These are phyloP conservation scores for Xanthorhoe designata DNA, from an alignment of 2,888 invertebrate genomes.

Conservation along the genomic window DNA sequence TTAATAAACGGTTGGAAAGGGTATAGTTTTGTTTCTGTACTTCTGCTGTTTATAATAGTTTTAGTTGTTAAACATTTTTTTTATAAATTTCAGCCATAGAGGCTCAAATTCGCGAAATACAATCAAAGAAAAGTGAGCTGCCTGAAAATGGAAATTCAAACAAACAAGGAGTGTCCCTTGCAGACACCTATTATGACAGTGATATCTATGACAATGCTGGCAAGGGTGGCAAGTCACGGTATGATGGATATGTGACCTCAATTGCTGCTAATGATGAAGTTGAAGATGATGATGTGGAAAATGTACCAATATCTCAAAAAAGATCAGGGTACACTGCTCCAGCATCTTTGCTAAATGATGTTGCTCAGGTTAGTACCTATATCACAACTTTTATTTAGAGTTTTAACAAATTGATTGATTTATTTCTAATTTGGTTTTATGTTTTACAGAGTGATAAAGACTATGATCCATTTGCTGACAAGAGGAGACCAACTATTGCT, in stretches of 20 bases:
- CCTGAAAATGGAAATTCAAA: slow-evolving; percentile 86
- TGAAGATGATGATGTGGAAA: slow-evolving; percentile 96
- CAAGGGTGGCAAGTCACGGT: slow-evolving; percentile 89
- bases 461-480: slow-evolving; percentile 97
- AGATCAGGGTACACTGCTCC: slow-evolving; percentile 94
- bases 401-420: not conserved
- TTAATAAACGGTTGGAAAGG: no score
- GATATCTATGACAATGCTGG: slow-evolving; percentile 94
- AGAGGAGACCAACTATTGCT: slow-evolving; percentile 95
- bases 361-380: slow-evolving; percentile 89
- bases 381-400: no score
- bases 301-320: slow-evolving; percentile 89
- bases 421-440: not conserved
- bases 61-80: not conserved
- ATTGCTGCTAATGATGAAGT: slow-evolving; percentile 98
- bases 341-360: slow-evolving; percentile 94
- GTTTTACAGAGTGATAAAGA: slow-evolving; percentile 92
- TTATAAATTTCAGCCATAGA: slow-evolving; percentile 92
- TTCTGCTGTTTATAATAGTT: no score
- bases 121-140: slow-evolving; percentile 93
- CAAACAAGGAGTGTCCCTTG: slow-evolving; percentile 92
- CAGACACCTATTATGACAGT: slow-evolving; percentile 95
- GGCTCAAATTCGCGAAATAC: slow-evolving; percentile 96
- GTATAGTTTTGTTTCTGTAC: no score
- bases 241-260: slow-evolving; percentile 97